Evolutionary conservation across 64 coral and sea anemone species (phyloP), one percentile per base, ranked within the genome.

Genomic region (Pocillopora verrucosa): DNA sequence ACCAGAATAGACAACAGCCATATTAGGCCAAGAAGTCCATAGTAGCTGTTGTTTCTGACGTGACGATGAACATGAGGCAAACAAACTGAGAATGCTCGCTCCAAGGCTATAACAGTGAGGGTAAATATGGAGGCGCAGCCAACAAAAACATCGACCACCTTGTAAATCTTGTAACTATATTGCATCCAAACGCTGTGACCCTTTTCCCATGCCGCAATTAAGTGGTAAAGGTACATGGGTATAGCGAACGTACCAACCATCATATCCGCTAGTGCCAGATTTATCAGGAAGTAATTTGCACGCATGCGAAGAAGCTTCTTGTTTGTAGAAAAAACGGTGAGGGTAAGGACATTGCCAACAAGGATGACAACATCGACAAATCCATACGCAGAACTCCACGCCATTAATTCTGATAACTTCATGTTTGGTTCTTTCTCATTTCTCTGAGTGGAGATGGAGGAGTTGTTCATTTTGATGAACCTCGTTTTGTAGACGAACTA

Each of bases 51-150:
- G 11, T 63, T 72, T n/a, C 51, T 85, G 58, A 90, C 70, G 37
- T 80, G 60, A 45, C 95, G 92, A 36, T 97, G 95, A 1, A 89
- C 11, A 67, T 93, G 91, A 17, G 95, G 95, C 63, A 89, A 93
- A 36, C 91, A 93, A 38, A 97, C 95, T 5, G 91, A 97, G 13
- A 87, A 93, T 1, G 89, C 77, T 70, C 95, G 79, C 56, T 97
- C 95, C 16, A 94, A 12, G 11, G 95, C 91, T 13, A 97, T 97
- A 34, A 93, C 76, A 34, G 95, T 93, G 9, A 97, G 61, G 1
- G 95, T 97, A 58, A 97, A 97, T 34, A 97, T 87, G 14, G 95
- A 97, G 16, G 91, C 95, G 73, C 95, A 97, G 0, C 95, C 95
- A 60, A 97, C 82, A n/a, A 97, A 97, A 36, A 97, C 81, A 56